A percentile compares a stretch with the other conserved stretches of the same genome.
Conservation (phyloP, 2,888 invertebrate genomes). For the Drosophila diplacantha region DNA sequence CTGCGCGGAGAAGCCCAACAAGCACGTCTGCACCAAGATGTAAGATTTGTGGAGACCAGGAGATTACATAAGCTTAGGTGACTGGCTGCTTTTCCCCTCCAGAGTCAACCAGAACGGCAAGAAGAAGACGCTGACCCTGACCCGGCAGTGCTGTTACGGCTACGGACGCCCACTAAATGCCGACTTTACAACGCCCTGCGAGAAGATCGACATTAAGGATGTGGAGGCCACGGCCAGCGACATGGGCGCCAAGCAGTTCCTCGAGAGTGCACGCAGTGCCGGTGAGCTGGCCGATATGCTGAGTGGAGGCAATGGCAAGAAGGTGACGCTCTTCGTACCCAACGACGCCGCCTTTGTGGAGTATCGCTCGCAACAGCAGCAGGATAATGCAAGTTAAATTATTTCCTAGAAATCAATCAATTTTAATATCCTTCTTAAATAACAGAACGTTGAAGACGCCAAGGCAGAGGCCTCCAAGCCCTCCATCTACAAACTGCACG, state of each 20-base stretch:
- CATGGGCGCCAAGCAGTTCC: conserved; percentile 81
- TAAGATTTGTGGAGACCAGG: conserved; percentile 61
- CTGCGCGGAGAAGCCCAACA: conserved; percentile 77
- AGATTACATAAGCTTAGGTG: conserved; percentile 11
- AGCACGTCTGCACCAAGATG: conserved; percentile 77
- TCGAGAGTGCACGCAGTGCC: conserved; percentile 79
- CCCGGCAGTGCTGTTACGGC: conserved; percentile 85
- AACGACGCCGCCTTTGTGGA: conserved; percentile 81
- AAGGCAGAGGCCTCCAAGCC: conserved; percentile 75
- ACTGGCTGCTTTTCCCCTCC: conserved; percentile 14
- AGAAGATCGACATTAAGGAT: conserved; percentile 80
- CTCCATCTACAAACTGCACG: conserved; percentile 80
- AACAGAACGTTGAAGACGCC: conserved; percentile 79
- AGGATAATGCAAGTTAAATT: conserved; percentile 78
- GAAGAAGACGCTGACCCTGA: conserved; percentile 81
- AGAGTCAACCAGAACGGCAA: conserved; percentile 81
- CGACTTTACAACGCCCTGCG: conserved; percentile 78
- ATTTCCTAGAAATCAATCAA: not conserved
- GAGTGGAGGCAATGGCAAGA: conserved; percentile 74
- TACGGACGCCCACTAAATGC: conserved; percentile 78
- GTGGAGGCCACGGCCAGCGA: conserved; percentile 80
- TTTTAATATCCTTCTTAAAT: not conserved
- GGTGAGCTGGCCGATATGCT: conserved; percentile 79
- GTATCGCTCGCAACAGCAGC: conserved; percentile 79
- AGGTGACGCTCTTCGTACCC: conserved; percentile 82